Evolutionary conservation across 2,797 vertebrate species (phyloP).

Genomic region (Ciconia nigra): DNA sequence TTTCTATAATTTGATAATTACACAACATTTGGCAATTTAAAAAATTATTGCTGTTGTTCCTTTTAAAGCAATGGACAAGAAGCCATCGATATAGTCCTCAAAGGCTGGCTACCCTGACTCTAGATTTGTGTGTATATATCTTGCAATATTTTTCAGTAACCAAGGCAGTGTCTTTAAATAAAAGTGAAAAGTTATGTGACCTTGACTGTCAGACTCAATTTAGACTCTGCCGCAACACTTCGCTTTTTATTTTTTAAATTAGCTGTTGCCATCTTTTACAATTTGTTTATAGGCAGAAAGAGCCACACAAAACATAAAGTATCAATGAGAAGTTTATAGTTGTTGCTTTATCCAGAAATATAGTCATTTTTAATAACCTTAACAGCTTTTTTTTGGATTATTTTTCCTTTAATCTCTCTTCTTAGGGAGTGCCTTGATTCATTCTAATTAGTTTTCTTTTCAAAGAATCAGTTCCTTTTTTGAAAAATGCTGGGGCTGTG

Average conservation of each 20-base stretch:
- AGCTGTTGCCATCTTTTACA: conserved; percentile 72
- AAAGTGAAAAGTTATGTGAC: conserved; percentile 72
- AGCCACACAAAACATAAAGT: neutral
- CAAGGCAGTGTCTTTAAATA: conserved; percentile 65
- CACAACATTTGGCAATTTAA: neutral
- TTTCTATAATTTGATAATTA: conserved; percentile 44
- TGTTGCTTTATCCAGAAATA: neutral
- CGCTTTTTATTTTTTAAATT: conserved; percentile 76
- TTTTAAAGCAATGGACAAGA: neutral
- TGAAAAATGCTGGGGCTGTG: neutral
- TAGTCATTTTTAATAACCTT: conserved; percentile 33
- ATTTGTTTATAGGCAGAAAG: conserved; percentile 64
- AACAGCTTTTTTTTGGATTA: neutral
- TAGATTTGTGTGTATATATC: neutral
- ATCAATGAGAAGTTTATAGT: conserved; percentile 11
- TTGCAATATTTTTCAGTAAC: conserved; percentile 31
- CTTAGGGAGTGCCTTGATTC: neutral
- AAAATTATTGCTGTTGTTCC: neutral
- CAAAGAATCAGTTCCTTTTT: neutral
- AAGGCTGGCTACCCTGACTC: neutral
- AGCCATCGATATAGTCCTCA: neutral
- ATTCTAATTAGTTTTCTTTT: neutral
- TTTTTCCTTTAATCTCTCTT: neutral
- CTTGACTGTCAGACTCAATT: conserved; percentile 74
- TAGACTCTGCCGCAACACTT: conserved; percentile 55